A percentile compares a stretch with the other conserved stretches of the same genome.
These are phyloP conservation scores for Ageneiosus marmoratus DNA, from an alignment of 2,113 vertebrate genomes.

Conservation along the genomic window DNA sequence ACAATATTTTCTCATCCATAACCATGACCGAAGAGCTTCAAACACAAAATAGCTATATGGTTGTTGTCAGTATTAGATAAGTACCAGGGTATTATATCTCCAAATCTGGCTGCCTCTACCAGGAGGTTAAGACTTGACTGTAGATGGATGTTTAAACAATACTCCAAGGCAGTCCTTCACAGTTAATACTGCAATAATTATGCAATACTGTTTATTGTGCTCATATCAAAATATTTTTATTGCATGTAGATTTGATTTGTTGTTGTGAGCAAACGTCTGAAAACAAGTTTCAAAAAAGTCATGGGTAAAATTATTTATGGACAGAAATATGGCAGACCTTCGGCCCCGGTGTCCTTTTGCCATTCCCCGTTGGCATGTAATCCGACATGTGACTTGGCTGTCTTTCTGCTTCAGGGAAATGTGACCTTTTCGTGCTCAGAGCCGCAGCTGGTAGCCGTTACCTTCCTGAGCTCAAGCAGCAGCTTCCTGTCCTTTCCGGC, in stretches of 20 bases:
- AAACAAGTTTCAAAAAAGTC: neutral
- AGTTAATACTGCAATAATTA: neutral
- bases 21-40: neutral
- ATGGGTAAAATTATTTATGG: neutral
- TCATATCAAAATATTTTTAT: too few relatives aligned
- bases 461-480: conserved; percentile 75
- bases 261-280: neutral
- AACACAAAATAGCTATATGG: neutral
- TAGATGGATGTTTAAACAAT: neutral
- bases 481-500: conserved; percentile 81
- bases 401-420: conserved; percentile 76
- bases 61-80: too few relatives aligned
- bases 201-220: neutral
- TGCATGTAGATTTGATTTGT: too few relatives aligned
- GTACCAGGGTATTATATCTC: neutral
- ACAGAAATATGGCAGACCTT: neutral
- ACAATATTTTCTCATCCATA: neutral
- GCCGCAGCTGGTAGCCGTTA: conserved; percentile 80
- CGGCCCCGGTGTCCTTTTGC: conserved; percentile 13
- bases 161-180: neutral
- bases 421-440: conserved; percentile 87
- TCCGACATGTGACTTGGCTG: conserved; percentile 31
- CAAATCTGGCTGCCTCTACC: neutral
- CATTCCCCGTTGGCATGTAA: conserved; percentile 33
- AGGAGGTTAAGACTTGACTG: neutral